Conservation (phyloP, 2,113 vertebrate genomes). For the Chaetops frenatus region DNA sequence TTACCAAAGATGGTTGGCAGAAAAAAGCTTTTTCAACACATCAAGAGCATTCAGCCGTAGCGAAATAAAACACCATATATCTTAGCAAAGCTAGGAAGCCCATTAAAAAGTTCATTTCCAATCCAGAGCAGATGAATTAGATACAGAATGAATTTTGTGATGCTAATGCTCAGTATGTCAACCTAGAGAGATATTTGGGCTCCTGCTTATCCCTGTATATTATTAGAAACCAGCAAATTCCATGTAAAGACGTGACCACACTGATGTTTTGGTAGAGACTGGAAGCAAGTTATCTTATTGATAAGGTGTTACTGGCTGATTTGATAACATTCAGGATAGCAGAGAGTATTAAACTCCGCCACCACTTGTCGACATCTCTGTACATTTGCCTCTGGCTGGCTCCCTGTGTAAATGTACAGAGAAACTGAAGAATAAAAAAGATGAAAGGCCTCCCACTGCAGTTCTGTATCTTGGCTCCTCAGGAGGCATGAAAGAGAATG, state of each 20-base stretch:
- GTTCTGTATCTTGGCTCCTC: neutral
- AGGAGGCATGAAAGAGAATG: neutral
- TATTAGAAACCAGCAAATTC: neutral
- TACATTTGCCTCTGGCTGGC: neutral
- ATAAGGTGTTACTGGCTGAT: neutral
- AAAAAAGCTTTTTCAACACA: neutral
- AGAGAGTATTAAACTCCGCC: neutral
- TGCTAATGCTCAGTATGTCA: neutral
- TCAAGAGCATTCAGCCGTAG: neutral
- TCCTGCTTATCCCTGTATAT: neutral
- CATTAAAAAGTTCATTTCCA: neutral
- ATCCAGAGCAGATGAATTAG: neutral
- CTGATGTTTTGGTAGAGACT: neutral
- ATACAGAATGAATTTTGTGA: neutral
- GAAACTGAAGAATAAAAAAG: neutral
- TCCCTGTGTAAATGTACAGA: neutral
- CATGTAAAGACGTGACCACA: neutral
- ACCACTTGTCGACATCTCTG: neutral
- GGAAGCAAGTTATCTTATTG: neutral
- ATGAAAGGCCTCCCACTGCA: neutral
- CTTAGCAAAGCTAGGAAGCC: neutral
- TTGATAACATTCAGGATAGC: neutral
- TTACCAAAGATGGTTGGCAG: neutral
- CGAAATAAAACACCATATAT: neutral
- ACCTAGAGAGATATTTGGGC: neutral